Evolutionary conservation across 92 coral and sea anemone genomes (phyloP), one percentile per base, ranked within the genome.

Genomic region (Pocillopora grandis): DNA sequence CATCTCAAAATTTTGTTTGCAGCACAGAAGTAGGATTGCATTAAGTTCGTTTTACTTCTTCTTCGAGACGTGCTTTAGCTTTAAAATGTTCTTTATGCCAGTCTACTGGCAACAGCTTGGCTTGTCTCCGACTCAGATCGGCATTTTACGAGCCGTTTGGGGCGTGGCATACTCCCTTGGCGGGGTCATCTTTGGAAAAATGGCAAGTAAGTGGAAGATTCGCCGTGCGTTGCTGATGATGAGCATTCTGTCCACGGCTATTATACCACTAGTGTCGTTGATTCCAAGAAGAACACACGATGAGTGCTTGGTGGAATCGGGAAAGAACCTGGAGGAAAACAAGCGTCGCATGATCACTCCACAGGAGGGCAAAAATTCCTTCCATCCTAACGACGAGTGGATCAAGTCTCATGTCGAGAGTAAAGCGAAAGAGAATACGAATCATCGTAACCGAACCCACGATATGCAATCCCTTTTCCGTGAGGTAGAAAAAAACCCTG

Each of bases 71-170:
- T 73, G 42, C 10, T 72, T 75, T 49, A 83, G 86, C 73, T 83
- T 83, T 21, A 83, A 83, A 52, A 72, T 83, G 79, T 83, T 83
- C 36, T 83, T 83, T 35, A 18, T 83, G 13, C 86, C 86, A 18
- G 86, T 83, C 23, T 83, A 83, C 80, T 83, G 86, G 86, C 78
- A 83, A 27, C 86, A 83, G 62, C 33, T 83, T 52, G 86, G 86
- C 33, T 57, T 83, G 61, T 73, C 80, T 73, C 57, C 86, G 64
- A 83, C 86, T 9, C 80, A 83, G 27, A 83, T 83, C 62, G 86
- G 86, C 15, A 66, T 83, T 33, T 65, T 83, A 57, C 49, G 86
- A 23, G 80, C 80, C 15, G 68, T 83, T 62, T 83, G 86, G 86
- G 86, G 86, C 6, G 74, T 83, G 12, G 74, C 80, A 2, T 83